These are phyloP conservation scores for Drosophila seclusa DNA, from an alignment of 2,888 invertebrate species.

Conservation along the genomic window DNA sequence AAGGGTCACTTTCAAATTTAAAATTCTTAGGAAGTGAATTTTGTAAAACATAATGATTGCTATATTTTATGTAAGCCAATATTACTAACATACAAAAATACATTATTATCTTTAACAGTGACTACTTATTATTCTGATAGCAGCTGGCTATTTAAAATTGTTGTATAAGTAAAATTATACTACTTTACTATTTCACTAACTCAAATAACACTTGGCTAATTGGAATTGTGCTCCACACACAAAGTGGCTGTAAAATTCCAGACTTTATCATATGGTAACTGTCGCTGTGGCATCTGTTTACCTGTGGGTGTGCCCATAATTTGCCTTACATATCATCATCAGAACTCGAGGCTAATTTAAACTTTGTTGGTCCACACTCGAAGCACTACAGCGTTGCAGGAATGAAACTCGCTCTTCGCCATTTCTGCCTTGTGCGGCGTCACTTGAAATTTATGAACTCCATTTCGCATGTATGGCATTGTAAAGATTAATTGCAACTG, in stretches of 20 bases:
- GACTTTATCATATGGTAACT: constrained; percentile 9
- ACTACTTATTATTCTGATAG: background rate
- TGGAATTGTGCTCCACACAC: constrained; percentile 17
- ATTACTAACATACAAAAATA: background rate
- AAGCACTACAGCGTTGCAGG: constrained; percentile 9
- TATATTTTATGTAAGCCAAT: background rate
- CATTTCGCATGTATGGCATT: constrained; percentile 75
- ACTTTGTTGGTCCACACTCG: constrained; percentile 41
- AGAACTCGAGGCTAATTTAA: constrained; percentile 52
- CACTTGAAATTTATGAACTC: constrained; percentile 77
- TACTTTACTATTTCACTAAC: background rate
- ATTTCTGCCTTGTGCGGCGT: constrained; percentile 57
- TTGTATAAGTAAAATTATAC: background rate
- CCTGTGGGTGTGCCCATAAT: constrained; percentile 22
- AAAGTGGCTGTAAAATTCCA: constrained; percentile 17
- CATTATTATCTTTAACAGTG: background rate
- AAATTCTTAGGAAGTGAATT: background rate
- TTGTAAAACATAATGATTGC: background rate
- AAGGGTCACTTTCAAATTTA: background rate
- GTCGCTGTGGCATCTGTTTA: constrained; percentile 12
- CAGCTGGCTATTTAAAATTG: background rate
- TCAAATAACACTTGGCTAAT: constrained; percentile 10
- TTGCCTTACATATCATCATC: constrained; percentile 24
- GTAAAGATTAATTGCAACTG: constrained; percentile 76
- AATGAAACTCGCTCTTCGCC: constrained; percentile 8